Base-by-base conservation (phyloP, 2,113 vertebrate species). In the Pelvicachromis taeniatus region DNA sequence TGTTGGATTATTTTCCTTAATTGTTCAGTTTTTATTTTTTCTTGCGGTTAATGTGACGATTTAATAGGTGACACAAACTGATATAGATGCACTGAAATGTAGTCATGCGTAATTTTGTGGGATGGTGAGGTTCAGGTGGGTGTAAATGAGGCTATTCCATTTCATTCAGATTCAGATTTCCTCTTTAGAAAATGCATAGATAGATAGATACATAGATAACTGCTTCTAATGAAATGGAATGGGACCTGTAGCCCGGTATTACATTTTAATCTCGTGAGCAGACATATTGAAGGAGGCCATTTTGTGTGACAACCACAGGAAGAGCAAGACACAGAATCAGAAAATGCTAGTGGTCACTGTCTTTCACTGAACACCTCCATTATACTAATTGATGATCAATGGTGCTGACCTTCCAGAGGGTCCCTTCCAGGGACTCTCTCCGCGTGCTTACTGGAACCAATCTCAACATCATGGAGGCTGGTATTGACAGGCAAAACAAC, bases 251-350 rank as follows among this genome's bases (percentile, higher is more conserved):
- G 73, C 86, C 88, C 52, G 80, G 75, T 87, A 90, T 88, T 88
- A 75, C 31, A 52, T 75, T 84, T 90, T 88, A 82, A 85, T 88
- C 88, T 87, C 85, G 42, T 88, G 75, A 93, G 87, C 81, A 78
- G 90, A 88, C 83, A 33, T 6, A 48, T 84, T 85, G 81, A 80
- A 88, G 87, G 90, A 87, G n/a, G 92, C 94, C 95, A 94, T 95
- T 95, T 95, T 95, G 95, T 95, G 89, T 95, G 95, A 95, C 89
- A 81, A 94, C 94, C 94, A 92, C 93, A 89, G 91, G 91, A 94
- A 92, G 90, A 91, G 91, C 65, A 87, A 91, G 88, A 91, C 75
- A 23, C 77, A 78, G 48, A 87, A 85, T 88, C 81, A 82, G 54
- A 88, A 83, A 83, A 79, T 75, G 92, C 89, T 81, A 52, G 19